Conservation (phyloP, 2,797 vertebrate genomes). For the Mus minutoides region DNA sequence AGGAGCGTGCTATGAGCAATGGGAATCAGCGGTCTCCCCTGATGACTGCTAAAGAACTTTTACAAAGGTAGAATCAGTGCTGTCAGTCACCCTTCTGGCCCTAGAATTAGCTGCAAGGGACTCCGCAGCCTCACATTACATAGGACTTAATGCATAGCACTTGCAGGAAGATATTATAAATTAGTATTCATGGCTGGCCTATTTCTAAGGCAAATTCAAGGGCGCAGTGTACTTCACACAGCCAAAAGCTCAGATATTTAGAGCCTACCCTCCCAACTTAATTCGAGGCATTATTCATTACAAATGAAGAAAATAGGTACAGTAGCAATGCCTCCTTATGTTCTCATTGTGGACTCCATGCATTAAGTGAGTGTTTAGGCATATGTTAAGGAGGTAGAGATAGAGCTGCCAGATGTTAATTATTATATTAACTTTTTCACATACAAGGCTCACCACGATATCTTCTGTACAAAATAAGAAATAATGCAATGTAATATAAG, state of each 20-base stretch:
- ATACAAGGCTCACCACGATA: neutral
- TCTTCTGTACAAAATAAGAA: slow-evolving; percentile 13
- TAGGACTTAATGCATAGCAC: slow-evolving; percentile 26
- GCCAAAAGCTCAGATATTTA: neutral
- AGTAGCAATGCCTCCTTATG: neutral
- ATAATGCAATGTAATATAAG: neutral
- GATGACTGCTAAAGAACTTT: slow-evolving; percentile 50
- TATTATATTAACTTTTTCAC: slow-evolving; percentile 6
- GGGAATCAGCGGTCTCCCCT: slow-evolving; percentile 17
- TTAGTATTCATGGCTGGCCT: slow-evolving; percentile 16
- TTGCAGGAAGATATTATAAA: slow-evolving; percentile 40
- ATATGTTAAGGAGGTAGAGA: slow-evolving; percentile 35
- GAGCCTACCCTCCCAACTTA: neutral
- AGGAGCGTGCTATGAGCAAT: slow-evolving; percentile 42
- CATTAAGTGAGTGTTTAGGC: neutral
- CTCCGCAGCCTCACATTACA: slow-evolving; percentile 51
- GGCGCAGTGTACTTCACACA: slow-evolving; percentile 27
- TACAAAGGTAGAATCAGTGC: slow-evolving; percentile 37
- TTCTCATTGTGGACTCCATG: neutral
- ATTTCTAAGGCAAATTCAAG: slow-evolving; percentile 49
- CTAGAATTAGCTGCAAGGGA: slow-evolving; percentile 58
- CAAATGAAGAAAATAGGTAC: neutral
- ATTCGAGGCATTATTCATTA: slow-evolving; percentile 28
- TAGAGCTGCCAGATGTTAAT: neutral
- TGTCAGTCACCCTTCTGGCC: slow-evolving; percentile 23